Evolutionary conservation across 2,888 invertebrate species (phyloP).

Genomic region (Pachliopta kotzebuea): DNA sequence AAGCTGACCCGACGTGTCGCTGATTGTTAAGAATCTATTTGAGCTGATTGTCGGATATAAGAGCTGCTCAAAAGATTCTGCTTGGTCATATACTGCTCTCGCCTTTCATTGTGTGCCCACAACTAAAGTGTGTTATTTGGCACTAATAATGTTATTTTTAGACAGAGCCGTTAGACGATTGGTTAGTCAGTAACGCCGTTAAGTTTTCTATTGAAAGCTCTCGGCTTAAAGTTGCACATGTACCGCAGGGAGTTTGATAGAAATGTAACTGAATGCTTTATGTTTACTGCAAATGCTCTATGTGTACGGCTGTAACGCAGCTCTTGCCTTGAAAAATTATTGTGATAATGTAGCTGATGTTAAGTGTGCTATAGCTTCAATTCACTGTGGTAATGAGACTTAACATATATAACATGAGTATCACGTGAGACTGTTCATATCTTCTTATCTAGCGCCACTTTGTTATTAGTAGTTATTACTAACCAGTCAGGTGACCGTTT

Average conservation of each 20-base stretch:
- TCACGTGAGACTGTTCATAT: too few species aligned
- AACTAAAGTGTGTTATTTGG: conserved; percentile 1
- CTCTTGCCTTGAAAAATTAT: too few species aligned
- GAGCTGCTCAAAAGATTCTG: background rate
- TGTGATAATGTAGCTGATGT: too few species aligned
- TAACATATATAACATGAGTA: too few species aligned
- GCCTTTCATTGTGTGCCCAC: conserved; percentile 9
- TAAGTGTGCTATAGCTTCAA: too few species aligned
- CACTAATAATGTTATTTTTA: conserved; percentile 13
- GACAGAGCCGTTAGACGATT: background rate
- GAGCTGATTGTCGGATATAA: conserved; percentile 3
- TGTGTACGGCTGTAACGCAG: too few species aligned
- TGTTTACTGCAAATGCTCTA: too few species aligned
- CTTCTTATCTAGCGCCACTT: too few species aligned
- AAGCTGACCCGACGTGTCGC: conserved; percentile 1
- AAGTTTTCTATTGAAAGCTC: conserved; percentile 1
- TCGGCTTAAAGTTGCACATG: background rate
- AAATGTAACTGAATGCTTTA: too few species aligned
- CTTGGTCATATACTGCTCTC: background rate
- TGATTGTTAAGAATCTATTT: conserved; percentile 1
- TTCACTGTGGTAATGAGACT: too few species aligned
- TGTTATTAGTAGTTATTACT: too few species aligned
- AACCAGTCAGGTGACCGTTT: too few species aligned
- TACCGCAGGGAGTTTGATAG: background rate
- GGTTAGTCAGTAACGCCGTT: background rate